Conservation (phyloP, 2,888 invertebrate species). For the Melipona bicolor region DNA sequence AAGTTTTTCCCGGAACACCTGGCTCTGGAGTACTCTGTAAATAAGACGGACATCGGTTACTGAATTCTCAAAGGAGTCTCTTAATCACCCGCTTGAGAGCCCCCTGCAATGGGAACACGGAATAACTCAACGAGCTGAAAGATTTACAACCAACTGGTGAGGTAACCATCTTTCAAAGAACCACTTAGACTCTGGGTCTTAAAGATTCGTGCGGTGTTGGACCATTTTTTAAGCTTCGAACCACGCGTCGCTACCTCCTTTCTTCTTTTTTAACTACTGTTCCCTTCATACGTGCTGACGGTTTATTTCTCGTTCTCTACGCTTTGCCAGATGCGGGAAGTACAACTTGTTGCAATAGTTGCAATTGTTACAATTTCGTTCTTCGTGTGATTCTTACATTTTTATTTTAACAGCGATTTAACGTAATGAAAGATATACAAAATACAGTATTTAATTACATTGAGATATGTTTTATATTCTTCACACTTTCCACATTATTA, state of each 20-base stretch:
- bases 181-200: conserved; percentile 19
- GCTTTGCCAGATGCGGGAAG: background rate
- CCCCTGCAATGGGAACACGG: conserved; percentile 35
- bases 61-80: conserved; percentile 43
- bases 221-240: background rate
- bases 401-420: no score
- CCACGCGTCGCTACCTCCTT: background rate
- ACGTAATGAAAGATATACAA: background rate
- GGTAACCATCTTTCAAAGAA: conserved; percentile 35
- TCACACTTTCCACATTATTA: no score
- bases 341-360: background rate
- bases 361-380: background rate
- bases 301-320: background rate
- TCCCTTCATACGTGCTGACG: background rate
- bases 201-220: conserved; percentile 3
- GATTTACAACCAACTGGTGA: conserved; percentile 22
- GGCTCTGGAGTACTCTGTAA: conserved; percentile 50
- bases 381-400: no score
- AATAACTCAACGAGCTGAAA: conserved; percentile 52
- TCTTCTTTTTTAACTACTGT: background rate
- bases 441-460: background rate
- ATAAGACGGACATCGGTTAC: conserved; percentile 52
- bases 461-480: background rate
- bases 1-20: background rate
- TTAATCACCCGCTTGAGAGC: conserved; percentile 55